Evolutionary conservation across 2,113 vertebrate species (phyloP).

Genomic region (Aphelocoma coerulescens): DNA sequence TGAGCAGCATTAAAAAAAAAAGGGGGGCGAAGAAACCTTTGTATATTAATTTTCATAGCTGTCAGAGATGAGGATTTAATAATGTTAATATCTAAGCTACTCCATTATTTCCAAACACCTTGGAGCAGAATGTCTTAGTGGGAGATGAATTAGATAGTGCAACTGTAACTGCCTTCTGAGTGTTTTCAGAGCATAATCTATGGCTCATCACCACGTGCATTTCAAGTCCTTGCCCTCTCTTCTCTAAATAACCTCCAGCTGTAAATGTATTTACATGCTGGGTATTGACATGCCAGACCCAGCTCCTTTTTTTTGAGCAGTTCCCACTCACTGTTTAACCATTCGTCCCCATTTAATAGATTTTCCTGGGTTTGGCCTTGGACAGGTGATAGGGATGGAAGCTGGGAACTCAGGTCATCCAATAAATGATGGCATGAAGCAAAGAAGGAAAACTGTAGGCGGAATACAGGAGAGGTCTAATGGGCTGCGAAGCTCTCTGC

Average conservation of each 20-base stretch:
- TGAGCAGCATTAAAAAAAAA: neutral
- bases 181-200: neutral
- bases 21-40: neutral
- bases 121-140: constrained; percentile 22
- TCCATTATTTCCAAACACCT: constrained; percentile 54
- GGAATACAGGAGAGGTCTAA: neutral
- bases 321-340: neutral
- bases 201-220: neutral
- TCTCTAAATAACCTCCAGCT: constrained; percentile 31
- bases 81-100: constrained; percentile 43
- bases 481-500: neutral
- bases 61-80: constrained; percentile 59
- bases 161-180: neutral
- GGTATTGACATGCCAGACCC: neutral
- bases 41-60: constrained; percentile 40
- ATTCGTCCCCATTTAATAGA: neutral
- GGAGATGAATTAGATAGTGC: constrained; percentile 17
- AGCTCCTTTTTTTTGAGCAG: neutral
- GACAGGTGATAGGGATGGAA: neutral
- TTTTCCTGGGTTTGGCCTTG: neutral
- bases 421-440: neutral
- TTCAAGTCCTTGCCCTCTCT: constrained; percentile 11
- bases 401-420: neutral
- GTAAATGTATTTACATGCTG: neutral
- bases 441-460: neutral